A percentile compares a stretch with the other conserved stretches of the same genome.
These are phyloP conservation scores for Ricordea florida DNA, from an alignment of 92 coral and sea anemone species.

Conservation along the genomic window DNA sequence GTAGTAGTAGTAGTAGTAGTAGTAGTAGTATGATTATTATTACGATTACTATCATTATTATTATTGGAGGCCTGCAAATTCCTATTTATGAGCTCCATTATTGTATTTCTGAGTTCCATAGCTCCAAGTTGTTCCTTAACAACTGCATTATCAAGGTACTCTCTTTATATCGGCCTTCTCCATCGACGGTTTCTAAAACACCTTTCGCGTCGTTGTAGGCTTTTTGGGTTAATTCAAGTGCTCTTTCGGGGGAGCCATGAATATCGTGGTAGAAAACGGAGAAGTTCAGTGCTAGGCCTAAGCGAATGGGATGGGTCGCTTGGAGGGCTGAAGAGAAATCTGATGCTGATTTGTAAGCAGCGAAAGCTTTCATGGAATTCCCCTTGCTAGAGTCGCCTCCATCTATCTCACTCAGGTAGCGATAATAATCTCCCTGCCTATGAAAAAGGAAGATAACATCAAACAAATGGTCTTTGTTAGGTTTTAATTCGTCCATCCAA, in stretches of 20 bases:
- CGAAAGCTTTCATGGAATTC: conserved; percentile 23
- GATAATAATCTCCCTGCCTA: conserved; percentile 92
- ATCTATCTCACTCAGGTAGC: conserved; percentile 82
- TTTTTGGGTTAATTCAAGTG: conserved; percentile 71
- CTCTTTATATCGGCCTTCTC: conserved; percentile 81
- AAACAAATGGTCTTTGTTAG: no score
- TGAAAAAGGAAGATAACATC: neutral
- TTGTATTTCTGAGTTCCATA: conserved; percentile 70
- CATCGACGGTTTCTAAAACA: conserved; percentile 55
- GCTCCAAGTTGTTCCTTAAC: conserved; percentile 78
- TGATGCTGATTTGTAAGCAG: neutral
- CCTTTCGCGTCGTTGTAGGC: conserved; percentile 83
- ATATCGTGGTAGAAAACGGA: conserved; percentile 87
- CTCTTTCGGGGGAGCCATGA: conserved; percentile 40
- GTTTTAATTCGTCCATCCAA: no score
- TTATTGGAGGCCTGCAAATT: no score
- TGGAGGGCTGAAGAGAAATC: neutral
- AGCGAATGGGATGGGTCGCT: conserved; percentile 75
- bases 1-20: no score
- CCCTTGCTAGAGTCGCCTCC: neutral
- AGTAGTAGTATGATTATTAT: no score
- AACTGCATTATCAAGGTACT: conserved; percentile 94
- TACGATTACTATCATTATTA: no score
- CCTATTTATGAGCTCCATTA: no score
- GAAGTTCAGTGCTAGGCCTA: conserved; percentile 82